Percentiles rank a stretch among this genome's conserved stretches.
Evolutionary conservation across 2,888 invertebrate genomes (phyloP).

Genomic region (Branchipolynoe longqiensis): DNA sequence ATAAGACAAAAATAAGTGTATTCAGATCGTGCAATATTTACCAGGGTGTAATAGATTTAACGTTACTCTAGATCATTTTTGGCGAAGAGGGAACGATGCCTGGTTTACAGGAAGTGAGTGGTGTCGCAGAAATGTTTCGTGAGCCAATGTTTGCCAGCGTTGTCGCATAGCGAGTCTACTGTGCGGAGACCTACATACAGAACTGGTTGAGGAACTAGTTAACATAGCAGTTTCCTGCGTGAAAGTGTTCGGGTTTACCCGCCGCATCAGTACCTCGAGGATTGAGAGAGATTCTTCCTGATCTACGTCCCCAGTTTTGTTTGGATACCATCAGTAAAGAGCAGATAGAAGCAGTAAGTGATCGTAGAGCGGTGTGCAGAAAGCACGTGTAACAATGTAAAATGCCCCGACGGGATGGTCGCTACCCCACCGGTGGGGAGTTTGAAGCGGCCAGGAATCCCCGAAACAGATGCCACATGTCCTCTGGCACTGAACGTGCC

Average conservation of each 20-base stretch:
- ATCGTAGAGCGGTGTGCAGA: conserved; percentile 43
- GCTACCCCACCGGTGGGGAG: conserved; percentile 19
- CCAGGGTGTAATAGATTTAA: too few relatives aligned
- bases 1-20: too few relatives aligned
- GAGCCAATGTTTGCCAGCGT: conserved; percentile 27
- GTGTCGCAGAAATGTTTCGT: conserved; percentile 35
- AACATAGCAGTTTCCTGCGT: conserved; percentile 12
- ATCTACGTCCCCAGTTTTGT: conserved; percentile 33
- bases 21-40: too few relatives aligned
- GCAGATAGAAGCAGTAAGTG: conserved; percentile 46
- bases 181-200: conserved; percentile 34
- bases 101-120: conserved; percentile 24
- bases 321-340: conserved; percentile 41
- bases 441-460: conserved; percentile 14
- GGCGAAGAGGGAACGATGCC: too few relatives aligned
- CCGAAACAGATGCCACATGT: conserved; percentile 33
- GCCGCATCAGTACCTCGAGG: conserved; percentile 26
- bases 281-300: conserved; percentile 10
- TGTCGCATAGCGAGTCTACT: conserved; percentile 29
- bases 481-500: conserved; percentile 23
- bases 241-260: conserved; percentile 23
- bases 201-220: conserved; percentile 21
- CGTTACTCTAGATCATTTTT: too few relatives aligned
- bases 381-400: conserved; percentile 49
- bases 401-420: conserved; percentile 1